Evolutionary conservation across 2,797 vertebrate genomes (phyloP).

Genomic region (Notamacropus eugenii): DNA sequence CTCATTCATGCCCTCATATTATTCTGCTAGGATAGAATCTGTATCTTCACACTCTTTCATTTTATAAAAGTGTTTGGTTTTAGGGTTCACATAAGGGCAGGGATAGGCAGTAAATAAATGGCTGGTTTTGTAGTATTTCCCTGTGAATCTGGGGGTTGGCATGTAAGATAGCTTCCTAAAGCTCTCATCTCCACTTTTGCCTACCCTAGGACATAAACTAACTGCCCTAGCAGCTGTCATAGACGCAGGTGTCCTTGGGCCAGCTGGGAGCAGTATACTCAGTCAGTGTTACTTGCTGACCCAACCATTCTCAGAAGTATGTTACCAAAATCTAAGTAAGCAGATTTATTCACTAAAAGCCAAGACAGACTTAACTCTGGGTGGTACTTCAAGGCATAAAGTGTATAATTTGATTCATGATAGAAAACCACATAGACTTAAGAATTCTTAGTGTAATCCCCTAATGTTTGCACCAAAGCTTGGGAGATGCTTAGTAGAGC

Average conservation of each 20-base stretch:
- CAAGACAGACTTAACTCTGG: neutral
- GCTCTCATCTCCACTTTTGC: neutral
- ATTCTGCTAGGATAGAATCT: neutral
- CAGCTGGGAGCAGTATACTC: neutral
- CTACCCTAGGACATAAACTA: neutral
- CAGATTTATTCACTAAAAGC: slow-evolving; percentile 4
- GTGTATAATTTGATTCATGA: neutral
- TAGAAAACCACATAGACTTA: neutral
- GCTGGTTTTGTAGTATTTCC: neutral
- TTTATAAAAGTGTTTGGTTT: neutral
- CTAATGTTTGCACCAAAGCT: neutral
- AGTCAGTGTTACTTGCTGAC: neutral
- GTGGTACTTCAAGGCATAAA: neutral
- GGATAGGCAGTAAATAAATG: neutral
- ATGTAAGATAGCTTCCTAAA: neutral
- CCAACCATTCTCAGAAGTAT: neutral
- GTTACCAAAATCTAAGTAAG: neutral
- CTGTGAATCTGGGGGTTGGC: neutral
- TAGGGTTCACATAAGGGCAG: neutral
- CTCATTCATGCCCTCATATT: neutral
- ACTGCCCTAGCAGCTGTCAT: neutral
- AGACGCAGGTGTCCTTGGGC: neutral
- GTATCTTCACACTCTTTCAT: neutral
- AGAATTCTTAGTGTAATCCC: neutral
- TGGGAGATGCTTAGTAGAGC: neutral